These are phyloP conservation scores for Cyclargus thomasi DNA, from an alignment of 1,140 invertebrate species.

Conservation along the genomic window DNA sequence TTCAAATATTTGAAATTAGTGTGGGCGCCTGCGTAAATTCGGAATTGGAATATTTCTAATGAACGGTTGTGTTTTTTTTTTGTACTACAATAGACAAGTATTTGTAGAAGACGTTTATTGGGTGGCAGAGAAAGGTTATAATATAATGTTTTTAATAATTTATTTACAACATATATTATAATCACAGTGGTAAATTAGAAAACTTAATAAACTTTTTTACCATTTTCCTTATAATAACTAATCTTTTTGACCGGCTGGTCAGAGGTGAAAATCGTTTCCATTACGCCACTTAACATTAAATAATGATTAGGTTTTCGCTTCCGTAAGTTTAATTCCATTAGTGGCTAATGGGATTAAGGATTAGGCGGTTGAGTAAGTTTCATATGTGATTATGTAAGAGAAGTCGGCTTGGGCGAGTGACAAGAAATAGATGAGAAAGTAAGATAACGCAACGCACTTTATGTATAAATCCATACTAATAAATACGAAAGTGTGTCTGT, in stretches of 20 bases:
- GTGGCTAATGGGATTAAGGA: constrained; percentile 10
- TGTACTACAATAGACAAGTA: no score
- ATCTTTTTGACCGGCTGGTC: background rate
- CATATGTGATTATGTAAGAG: background rate
- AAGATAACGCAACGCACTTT: constrained; percentile 11
- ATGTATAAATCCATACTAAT: background rate
- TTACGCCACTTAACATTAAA: background rate
- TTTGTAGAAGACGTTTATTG: no score
- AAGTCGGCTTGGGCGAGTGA: background rate
- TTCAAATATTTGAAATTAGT: background rate
- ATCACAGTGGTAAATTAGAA: no score
- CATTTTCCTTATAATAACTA: no score
- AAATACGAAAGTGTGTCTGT: background rate
- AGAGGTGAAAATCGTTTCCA: background rate
- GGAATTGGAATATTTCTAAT: no score
- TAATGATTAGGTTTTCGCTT: constrained; percentile 26
- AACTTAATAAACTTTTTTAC: no score
- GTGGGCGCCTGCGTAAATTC: background rate
- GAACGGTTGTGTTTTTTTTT: no score
- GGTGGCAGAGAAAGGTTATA: no score
- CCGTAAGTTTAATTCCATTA: constrained; percentile 6
- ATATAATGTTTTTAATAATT: no score
- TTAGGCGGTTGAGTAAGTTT: constrained; percentile 5
- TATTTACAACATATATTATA: no score
- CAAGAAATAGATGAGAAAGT: constrained; percentile 13